Conservation (phyloP, 2,113 vertebrate genomes). For the Corythaeola cristata region DNA sequence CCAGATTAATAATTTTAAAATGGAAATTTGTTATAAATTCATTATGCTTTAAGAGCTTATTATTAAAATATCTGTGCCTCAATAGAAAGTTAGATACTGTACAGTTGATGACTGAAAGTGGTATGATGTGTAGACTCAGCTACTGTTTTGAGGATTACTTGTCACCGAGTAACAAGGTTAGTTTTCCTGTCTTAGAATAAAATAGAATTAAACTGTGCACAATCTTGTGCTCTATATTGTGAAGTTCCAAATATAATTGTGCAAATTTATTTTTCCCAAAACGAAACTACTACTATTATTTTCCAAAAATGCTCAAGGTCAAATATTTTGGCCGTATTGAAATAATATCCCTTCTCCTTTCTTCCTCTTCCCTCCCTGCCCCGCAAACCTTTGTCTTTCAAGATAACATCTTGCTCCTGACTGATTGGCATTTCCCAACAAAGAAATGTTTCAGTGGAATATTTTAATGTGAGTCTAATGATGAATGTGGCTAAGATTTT, state of each 20-base stretch:
- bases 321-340: neutral
- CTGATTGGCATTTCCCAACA: neutral
- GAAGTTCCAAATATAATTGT: neutral
- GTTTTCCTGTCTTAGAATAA: neutral
- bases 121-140: neutral
- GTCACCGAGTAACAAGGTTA: neutral
- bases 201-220: neutral
- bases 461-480: neutral
- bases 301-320: neutral
- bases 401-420: neutral
- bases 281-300: neutral
- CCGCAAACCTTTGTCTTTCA: neutral
- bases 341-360: neutral
- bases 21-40: neutral
- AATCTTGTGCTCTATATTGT: neutral
- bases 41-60: neutral
- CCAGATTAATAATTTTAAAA: neutral
- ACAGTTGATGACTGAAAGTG: neutral
- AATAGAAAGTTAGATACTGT: neutral
- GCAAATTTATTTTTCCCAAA: neutral
- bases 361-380: neutral
- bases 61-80: neutral
- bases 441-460: neutral
- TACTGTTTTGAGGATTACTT: neutral
- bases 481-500: neutral